Evolutionary conservation across 1,140 invertebrate species (phyloP).

Genomic region (Lucilia cuprina): DNA sequence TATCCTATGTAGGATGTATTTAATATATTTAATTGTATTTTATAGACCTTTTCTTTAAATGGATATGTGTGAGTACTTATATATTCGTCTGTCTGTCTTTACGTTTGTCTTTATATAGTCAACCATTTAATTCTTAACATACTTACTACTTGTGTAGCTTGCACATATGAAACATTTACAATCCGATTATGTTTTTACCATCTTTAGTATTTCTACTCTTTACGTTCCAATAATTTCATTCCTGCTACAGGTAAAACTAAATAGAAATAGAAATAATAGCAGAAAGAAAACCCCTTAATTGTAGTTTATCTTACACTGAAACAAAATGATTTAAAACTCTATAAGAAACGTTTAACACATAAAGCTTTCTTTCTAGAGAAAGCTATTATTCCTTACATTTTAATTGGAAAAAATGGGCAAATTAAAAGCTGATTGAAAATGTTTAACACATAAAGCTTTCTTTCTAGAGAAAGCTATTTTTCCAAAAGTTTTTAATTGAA

Average conservation of each 20-base stretch:
- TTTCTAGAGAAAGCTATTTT: too few species aligned
- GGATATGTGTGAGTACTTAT: too few species aligned
- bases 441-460: too few species aligned
- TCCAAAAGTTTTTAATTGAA: too few species aligned
- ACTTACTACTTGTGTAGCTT: background rate
- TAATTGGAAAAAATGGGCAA: too few species aligned
- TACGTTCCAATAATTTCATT: background rate
- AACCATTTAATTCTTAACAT: background rate
- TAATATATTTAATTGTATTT: constrained; percentile 13
- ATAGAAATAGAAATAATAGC: background rate
- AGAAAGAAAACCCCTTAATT: background rate
- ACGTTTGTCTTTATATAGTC: background rate
- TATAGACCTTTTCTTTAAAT: background rate
- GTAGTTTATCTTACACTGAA: background rate
- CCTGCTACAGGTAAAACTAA: background rate
- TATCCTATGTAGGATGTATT: background rate
- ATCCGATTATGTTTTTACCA: constrained; percentile 25
- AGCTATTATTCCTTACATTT: too few species aligned
- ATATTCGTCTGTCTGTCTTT: too few species aligned
- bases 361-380: too few species aligned
- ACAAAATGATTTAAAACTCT: background rate
- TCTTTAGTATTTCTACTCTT: background rate
- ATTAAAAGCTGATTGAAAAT: too few species aligned
- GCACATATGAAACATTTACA: constrained; percentile 19
- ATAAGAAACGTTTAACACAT: too few species aligned